phyloP scores from a whole-genome alignment of 2,888 invertebrate genomes.

The Polymixis lichenea region DNA sequence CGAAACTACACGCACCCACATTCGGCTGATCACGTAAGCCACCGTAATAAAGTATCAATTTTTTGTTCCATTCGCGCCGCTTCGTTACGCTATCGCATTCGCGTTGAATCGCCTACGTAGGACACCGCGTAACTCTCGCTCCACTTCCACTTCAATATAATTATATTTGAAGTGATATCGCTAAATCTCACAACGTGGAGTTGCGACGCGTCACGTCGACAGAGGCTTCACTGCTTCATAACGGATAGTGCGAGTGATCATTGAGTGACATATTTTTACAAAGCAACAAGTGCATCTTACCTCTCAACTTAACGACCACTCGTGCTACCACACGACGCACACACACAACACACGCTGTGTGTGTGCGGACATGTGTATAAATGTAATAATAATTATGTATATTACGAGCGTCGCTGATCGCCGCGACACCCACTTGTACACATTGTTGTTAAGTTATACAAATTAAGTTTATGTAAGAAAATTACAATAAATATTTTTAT shows the following conservation, averaged over 20 bases:
- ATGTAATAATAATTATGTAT: conserved; percentile 7
- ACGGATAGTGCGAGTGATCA: not conserved
- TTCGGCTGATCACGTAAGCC: too few relatives aligned
- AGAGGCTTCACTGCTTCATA: not conserved
- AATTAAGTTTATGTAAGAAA: conserved; percentile 78
- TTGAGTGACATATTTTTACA: conserved; percentile 15
- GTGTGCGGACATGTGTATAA: not conserved
- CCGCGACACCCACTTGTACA: conserved; percentile 41
- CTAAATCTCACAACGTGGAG: conserved; percentile 3
- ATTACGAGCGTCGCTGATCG: not conserved
- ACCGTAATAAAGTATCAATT: too few relatives aligned
- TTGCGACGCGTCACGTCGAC: not conserved
- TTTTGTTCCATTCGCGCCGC: too few relatives aligned
- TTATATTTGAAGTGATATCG: not conserved
- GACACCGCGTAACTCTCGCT: not conserved
- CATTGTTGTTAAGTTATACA: conserved; percentile 75
- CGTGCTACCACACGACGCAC: not conserved
- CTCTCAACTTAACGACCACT: not conserved
- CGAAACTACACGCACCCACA: too few relatives aligned
- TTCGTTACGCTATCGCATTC: too few relatives aligned
- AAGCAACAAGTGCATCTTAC: conserved; percentile 20
- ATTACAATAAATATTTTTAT: conserved; percentile 74
- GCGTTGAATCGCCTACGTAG: too few relatives aligned
- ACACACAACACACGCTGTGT: not conserved
- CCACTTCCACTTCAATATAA: conserved; percentile 10